Percentiles rank a stretch among this genome's conserved stretches.
Evolutionary conservation across 2,888 invertebrate species (phyloP).

Genomic region (Meloe dianella): DNA sequence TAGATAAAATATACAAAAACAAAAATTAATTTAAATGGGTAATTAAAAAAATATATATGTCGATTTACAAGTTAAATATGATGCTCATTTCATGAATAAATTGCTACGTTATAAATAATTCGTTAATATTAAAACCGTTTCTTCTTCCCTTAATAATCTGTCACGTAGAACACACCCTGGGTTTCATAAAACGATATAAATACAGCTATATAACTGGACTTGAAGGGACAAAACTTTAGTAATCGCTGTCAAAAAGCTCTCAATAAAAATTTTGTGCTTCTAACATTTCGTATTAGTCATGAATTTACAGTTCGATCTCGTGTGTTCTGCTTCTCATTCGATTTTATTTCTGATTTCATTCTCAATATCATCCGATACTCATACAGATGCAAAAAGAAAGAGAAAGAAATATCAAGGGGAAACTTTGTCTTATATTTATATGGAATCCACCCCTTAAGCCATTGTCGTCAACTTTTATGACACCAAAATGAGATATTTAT

Average conservation of each 20-base stretch:
- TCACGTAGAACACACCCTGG: conserved; percentile 40
- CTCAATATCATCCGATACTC: conserved; percentile 41
- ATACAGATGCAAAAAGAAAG: neutral
- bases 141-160: conserved; percentile 21
- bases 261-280: conserved; percentile 44
- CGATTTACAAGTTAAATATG: neutral
- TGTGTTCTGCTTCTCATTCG: conserved; percentile 46
- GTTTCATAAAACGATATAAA: conserved; percentile 34
- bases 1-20: neutral
- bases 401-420: neutral
- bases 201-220: conserved; percentile 36
- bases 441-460: conserved; percentile 44
- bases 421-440: conserved; percentile 48
- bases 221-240: conserved; percentile 45
- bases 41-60: neutral
- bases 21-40: neutral
- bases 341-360: conserved; percentile 45
- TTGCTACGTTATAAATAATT: conserved; percentile 14
- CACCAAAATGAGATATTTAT: conserved; percentile 51
- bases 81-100: conserved; percentile 9
- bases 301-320: conserved; percentile 49
- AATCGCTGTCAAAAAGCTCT: conserved; percentile 41
- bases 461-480: conserved; percentile 52
- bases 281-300: conserved; percentile 13
- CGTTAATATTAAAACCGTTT: conserved; percentile 5